Evolutionary conservation across 2,113 vertebrate species (phyloP).

Genomic region (Chaenocephalus aceratus): DNA sequence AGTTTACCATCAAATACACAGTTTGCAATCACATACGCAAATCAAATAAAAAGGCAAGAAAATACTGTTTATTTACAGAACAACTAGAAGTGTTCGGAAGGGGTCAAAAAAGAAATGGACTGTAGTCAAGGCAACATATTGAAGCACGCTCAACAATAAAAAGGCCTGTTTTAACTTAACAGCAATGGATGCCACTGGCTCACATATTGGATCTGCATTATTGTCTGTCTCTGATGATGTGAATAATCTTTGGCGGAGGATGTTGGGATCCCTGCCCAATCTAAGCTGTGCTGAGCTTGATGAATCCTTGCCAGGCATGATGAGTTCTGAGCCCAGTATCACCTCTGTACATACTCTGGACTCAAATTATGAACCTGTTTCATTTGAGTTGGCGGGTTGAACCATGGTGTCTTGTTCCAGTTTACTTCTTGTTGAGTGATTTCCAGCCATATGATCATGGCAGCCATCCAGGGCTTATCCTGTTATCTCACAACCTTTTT

Average conservation of each 20-base stretch:
- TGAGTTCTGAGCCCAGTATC: slow-evolving; percentile 10
- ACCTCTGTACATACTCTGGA: slow-evolving; percentile 6
- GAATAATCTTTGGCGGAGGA: neutral
- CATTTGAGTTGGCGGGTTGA: slow-evolving; percentile 16
- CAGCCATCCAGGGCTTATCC: slow-evolving; percentile 57
- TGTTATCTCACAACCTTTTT: slow-evolving; percentile 59
- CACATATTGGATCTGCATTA: neutral
- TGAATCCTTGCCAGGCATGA: neutral
- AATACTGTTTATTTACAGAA: neutral
- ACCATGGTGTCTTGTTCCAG: neutral
- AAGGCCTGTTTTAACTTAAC: neutral
- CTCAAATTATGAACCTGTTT: slow-evolving; percentile 14
- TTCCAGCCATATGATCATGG: slow-evolving; percentile 53
- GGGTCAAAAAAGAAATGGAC: neutral
- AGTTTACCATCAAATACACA: neutral
- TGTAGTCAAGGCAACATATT: neutral
- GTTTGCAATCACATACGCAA: neutral
- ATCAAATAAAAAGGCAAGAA: neutral
- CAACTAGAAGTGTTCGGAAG: neutral
- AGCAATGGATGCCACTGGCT: neutral
- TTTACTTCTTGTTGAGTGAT: slow-evolving; percentile 19
- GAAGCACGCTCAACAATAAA: neutral
- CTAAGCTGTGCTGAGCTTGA: neutral
- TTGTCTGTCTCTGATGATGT: too few species aligned
- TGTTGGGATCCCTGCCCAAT: neutral